Base-by-base conservation (phyloP, 2,797 vertebrate species). In the Ctenosaura bakeri region DNA sequence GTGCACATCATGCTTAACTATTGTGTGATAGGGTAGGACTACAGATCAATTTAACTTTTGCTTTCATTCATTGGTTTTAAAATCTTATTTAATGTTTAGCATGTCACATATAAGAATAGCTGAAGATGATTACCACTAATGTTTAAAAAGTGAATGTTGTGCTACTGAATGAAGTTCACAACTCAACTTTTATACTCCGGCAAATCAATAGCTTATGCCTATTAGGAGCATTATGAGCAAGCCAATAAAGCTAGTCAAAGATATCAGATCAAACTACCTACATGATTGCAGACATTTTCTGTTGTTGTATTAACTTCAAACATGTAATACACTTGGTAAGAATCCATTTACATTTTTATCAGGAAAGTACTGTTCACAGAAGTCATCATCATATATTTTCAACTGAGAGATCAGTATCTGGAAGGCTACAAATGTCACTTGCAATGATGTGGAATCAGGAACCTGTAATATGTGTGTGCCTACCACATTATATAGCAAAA, bases 361-460 rank as follows among this genome's bases (percentile, higher is more conserved):
- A 50, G 80, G 20, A 64, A 76, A 90, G 77, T 0, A 0, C 38
- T 0, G 0, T 83, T 24, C 38, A 86, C 52, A 29, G 4, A 2
- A 76, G 32, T 1, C 6, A 1, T 0, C 20, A 82, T 6, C 29
- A 56, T 59, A 42, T 7, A 7, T 0, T n/a, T 71, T 16, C 29
- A 56, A 46, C n/a, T 2, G 56, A 54, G 77, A 42, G 42, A 26
- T 54, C 13, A 46, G 24, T 42, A 26, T 50, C 80, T 56, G 8
- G 78, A 35, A 35, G 18, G 29, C 24, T 85, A 52, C 87, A 83
- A 85, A 59, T 35, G 1, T 22, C 26, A 83, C n/a, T 54, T 83
- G 12, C n/a, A 56, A 71, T 50, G 1, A 29, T 50, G 56, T 89
- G 66, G 38, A 81, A 64, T 76, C 46, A 62, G 42, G 4, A 3